phyloP scores from a whole-genome alignment of 2,888 invertebrate species.

The Drosophila eohydei region DNA sequence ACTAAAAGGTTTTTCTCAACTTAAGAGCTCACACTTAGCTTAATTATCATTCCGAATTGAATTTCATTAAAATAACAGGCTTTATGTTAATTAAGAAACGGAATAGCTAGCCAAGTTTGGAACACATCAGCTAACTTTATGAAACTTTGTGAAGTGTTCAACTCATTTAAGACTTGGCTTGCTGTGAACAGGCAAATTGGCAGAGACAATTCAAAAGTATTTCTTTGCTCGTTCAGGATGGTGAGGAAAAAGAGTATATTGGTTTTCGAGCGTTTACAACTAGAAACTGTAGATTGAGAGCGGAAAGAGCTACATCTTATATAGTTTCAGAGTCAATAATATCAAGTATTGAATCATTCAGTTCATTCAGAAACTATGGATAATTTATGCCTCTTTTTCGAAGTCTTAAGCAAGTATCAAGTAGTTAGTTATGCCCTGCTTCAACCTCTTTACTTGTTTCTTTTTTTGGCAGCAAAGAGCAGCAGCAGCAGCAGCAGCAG shows the following conservation, averaged over 20 bases:
- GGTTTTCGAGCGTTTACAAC: not conserved
- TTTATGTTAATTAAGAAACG: constrained; percentile 31
- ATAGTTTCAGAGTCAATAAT: not conserved
- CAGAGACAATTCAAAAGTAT: constrained; percentile 29
- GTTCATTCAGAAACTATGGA: too few relatives aligned
- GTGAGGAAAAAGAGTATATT: not conserved
- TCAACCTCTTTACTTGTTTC: not conserved
- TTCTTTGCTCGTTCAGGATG: not conserved
- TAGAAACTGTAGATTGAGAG: not conserved
- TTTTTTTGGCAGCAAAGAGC: constrained; percentile 37
- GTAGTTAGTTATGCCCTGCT: not conserved
- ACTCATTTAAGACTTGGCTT: constrained; percentile 4
- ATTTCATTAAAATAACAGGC: constrained; percentile 10
- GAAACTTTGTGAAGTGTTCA: constrained; percentile 21
- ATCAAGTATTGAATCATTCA: not conserved
- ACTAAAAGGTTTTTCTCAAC: not conserved
- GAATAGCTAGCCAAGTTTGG: constrained; percentile 29
- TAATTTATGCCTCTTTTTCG: not conserved
- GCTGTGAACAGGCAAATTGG: constrained; percentile 30
- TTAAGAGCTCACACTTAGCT: not conserved
- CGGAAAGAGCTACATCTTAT: not conserved
- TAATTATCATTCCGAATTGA: not conserved
- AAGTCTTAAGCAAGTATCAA: not conserved
- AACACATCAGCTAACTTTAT: constrained; percentile 30
- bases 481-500: constrained; percentile 6